phyloP scores from a whole-genome alignment of 2,888 invertebrate species.

The Anoncus sp. region DNA sequence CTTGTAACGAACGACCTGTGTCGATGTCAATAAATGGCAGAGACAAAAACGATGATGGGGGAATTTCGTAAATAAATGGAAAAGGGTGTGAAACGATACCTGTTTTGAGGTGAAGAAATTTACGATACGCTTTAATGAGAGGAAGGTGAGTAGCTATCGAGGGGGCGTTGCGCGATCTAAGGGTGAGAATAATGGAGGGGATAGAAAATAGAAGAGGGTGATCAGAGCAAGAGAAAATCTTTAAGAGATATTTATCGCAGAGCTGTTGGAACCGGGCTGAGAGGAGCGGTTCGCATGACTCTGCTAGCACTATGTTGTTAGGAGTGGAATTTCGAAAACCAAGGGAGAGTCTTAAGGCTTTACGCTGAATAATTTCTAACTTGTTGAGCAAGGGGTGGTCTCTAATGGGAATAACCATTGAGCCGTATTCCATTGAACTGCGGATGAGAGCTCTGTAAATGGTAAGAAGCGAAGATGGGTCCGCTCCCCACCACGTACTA shows the following conservation, averaged over 20 bases:
- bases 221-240: neutral
- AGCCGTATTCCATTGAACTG: conserved; percentile 44
- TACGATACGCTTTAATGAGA: neutral
- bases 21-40: no score
- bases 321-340: conserved; percentile 43
- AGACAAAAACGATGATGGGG: neutral
- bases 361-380: conserved; percentile 12
- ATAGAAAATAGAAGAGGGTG: conserved; percentile 17
- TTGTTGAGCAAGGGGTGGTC: neutral
- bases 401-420: conserved; percentile 2
- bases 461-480: conserved; percentile 1
- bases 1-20: neutral
- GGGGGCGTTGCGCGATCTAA: no score
- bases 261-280: neutral
- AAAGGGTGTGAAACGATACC: conserved; percentile 4
- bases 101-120: neutral
- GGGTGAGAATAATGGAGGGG: neutral
- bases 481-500: conserved; percentile 13
- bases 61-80: conserved; percentile 5
- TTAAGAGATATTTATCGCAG: conserved; percentile 12
- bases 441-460: conserved; percentile 41
- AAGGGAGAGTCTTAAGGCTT: conserved; percentile 25
- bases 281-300: conserved; percentile 24
- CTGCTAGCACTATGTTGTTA: conserved; percentile 48
- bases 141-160: no score